Base-by-base conservation (phyloP, 2,113 vertebrate species). In the Xenopus borealis region DNA sequence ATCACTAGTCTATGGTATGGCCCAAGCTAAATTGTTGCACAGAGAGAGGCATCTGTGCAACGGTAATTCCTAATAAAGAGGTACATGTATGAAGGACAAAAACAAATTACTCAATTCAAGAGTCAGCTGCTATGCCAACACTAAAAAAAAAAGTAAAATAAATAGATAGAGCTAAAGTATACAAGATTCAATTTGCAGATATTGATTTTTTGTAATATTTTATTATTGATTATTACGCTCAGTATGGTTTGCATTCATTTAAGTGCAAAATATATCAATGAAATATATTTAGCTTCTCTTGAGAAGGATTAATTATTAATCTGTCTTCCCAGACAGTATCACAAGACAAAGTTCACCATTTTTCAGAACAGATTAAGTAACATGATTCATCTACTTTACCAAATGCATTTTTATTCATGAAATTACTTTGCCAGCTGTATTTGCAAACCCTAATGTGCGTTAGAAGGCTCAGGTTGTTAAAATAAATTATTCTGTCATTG, bases 281-380 rank as follows among this genome's bases (percentile, higher is more conserved):
- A 61, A 79, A 53, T 70, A 78, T 55, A 77, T 10, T 11, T 78
- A 46, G 30, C 59, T 80, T 65, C 81, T 83, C 79, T 33, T 74
- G 81, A 81, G 62, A 57, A 66, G 30, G 64, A 71, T 80, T 72
- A 57, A 13, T 84, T 81, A 83, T 80, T 0, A 84, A 77, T 83
- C 75, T 74, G 12, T 81, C 69, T 61, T 62, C 79, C 72, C 79
- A 72, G 30, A 72, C 46, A 83, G 75, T 79, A 71, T 47, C 72
- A 52, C 12, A 73, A 27, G 58, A 75, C n/a, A 18, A 3, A 27
- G 7, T 71, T 50, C 45, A 9, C 45, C 23, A 3, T 52, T 72
- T 52, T 64, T 73, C 47, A 62, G 62, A 57, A 46, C 52, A 58
- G 62, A 57, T 73, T 66, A 73, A 53, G 50, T 10, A 20, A 57